These are phyloP conservation scores for Calliphora vicina DNA, from an alignment of 1,140 invertebrate species.

Conservation along the genomic window DNA sequence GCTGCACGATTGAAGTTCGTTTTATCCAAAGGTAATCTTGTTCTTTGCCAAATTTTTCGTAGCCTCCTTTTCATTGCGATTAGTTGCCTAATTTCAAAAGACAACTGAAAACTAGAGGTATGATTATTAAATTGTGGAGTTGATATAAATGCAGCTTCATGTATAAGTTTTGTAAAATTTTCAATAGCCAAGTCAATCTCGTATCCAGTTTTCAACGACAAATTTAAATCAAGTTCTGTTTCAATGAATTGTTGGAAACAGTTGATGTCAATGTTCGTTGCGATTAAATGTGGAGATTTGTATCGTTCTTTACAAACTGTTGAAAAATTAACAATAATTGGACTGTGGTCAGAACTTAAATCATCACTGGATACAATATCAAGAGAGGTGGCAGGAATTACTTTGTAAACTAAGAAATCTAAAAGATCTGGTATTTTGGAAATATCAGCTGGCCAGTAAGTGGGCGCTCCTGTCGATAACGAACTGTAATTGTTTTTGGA, in stretches of 20 bases:
- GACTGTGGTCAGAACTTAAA: constrained; percentile 40
- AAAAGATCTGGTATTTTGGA: constrained; percentile 58
- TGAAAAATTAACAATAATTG: constrained; percentile 39
- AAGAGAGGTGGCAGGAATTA: constrained; percentile 40
- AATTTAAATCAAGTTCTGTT: constrained; percentile 34
- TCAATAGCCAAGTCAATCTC: constrained; percentile 42
- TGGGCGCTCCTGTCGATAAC: constrained; percentile 56
- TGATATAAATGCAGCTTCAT: constrained; percentile 44
- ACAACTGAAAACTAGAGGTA: too few species aligned
- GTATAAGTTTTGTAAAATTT: constrained; percentile 41
- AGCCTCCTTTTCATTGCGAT: not conserved
- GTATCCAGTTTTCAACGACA: constrained; percentile 40
- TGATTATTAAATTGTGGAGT: too few species aligned
- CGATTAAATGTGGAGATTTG: constrained; percentile 23
- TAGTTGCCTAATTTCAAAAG: too few species aligned
- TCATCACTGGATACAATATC: constrained; percentile 37
- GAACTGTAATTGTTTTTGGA: constrained; percentile 42
- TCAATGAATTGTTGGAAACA: constrained; percentile 38
- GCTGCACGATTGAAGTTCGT: too few species aligned
- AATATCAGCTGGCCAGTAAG: constrained; percentile 59
- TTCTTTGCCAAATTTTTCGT: constrained; percentile 1
- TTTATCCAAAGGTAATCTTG: too few species aligned
- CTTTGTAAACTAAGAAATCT: constrained; percentile 56
- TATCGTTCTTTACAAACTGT: constrained; percentile 35
- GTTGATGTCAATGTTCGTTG: constrained; percentile 37